Conservation (phyloP, 2,113 vertebrate species). For the Acanthochromis polyacanthus region DNA sequence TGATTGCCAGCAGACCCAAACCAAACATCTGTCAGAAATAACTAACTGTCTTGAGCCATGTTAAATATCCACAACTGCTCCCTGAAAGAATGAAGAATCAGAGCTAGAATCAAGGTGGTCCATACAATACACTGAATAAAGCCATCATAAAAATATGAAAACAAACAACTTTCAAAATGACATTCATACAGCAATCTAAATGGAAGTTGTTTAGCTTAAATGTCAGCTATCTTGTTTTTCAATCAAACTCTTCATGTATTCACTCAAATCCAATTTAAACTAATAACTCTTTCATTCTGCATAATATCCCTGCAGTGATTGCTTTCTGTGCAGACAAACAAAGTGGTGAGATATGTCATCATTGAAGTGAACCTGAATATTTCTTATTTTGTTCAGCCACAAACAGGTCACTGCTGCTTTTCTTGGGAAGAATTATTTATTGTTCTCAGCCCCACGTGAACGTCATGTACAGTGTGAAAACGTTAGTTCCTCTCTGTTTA, state of each 20-base stretch:
- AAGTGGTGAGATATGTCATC: not conserved
- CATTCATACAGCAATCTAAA: not conserved
- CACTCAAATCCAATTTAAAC: not conserved
- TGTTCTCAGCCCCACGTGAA: not conserved
- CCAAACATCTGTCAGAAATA: too few species aligned
- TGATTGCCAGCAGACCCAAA: not conserved
- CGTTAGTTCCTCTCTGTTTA: constrained; percentile 6
- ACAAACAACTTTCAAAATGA: not conserved
- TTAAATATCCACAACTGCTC: too few species aligned
- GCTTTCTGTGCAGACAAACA: not conserved
- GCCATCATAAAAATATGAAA: not conserved
- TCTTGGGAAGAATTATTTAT: not conserved
- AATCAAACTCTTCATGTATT: not conserved
- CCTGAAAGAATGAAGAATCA: too few species aligned
- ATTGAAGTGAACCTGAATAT: not conserved
- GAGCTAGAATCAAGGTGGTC: too few species aligned
- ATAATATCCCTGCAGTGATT: too few species aligned
- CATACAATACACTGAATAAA: not conserved
- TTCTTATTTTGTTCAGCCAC: not conserved
- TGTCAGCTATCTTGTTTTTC: too few species aligned
- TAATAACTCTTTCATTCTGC: too few species aligned
- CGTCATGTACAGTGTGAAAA: constrained; percentile 2
- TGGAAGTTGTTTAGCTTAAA: too few species aligned
- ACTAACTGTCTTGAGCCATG: too few species aligned
- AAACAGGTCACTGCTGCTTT: not conserved